Percentiles rank a stretch among this genome's conserved stretches.
phyloP scores from a whole-genome alignment of 2,113 vertebrate species.

The Tringa solitaria region DNA sequence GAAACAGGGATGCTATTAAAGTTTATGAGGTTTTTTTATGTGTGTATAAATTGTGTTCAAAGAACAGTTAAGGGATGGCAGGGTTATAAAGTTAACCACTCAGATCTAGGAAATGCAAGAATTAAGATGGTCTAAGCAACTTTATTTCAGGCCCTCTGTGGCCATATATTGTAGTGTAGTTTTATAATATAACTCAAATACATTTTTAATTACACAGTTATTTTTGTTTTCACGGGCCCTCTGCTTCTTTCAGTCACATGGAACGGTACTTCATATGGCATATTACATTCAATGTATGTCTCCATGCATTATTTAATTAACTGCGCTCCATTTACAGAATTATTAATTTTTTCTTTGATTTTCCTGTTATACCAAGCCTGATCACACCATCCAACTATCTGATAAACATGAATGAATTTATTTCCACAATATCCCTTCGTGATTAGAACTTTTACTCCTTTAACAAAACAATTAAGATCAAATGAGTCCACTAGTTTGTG shows the following conservation, averaged over 20 bases:
- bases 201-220: neutral
- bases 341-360: neutral
- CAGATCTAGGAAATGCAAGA: neutral
- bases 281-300: neutral
- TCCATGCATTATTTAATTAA: neutral
- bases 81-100: neutral
- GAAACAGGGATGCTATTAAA: slow-evolving; percentile 14
- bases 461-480: neutral
- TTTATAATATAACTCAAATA: neutral
- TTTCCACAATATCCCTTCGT: neutral
- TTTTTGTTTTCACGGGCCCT: neutral
- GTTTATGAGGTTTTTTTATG: slow-evolving; percentile 1
- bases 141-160: neutral
- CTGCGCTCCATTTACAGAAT: neutral
- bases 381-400: neutral
- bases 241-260: neutral
- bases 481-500: neutral
- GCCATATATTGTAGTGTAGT: neutral
- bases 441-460: neutral
- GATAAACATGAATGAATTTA: neutral
- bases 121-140: neutral
- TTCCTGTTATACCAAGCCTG: neutral
- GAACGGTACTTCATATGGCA: neutral
- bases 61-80: neutral
- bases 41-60: neutral